Base-by-base conservation (phyloP, 2,888 invertebrate species). In the Chironomus riparius region DNA sequence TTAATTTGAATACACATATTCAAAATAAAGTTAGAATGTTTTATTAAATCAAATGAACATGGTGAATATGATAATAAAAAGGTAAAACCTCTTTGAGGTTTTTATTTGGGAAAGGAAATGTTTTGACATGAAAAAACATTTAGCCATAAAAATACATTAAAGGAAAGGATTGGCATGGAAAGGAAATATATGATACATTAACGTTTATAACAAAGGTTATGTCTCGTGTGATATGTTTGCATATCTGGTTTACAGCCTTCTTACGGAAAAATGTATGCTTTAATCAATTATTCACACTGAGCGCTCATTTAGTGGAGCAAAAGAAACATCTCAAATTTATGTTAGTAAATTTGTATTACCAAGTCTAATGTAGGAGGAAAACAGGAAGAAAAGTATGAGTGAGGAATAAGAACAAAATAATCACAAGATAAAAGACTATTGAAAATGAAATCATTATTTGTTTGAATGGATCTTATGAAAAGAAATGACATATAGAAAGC, bases 201-300 rank as follows among this genome's bases (percentile, higher is more conserved):
- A 38, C 10, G 38, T 38, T 38, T 38, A 38, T 10, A 38, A 38
- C 38, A 38, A 38, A 38, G 38, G 38, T 62, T 21, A 13, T 65
- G 10, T 65, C 65, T 65, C 24, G 21, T 22, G 22, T 65, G 65
- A 65, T 24, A 65, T 22, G 21, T 65, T 21, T 65, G 65, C 10
- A 21, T 24, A 24, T 65, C 24, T 24, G 70, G 15, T 38, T 38
- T 38, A 38, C 38, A 10, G 38, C 38, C 38, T 38, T 7, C 38
- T 38, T 38, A 10, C 70, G 15, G 22, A 21, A 70, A 70, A 48
- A 48, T 24, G 22, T 47, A 48, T 48, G 47, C 56, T 24, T 73
- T 73, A 28, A 73, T 73, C 72, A 56, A 73, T 73, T 73, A 73
- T 73, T 73, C 62, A 73, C 62, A 61, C 72, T 24, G 65, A 65